Conservation (phyloP, 2,888 invertebrate species). For the Oscheius sp. region DNA sequence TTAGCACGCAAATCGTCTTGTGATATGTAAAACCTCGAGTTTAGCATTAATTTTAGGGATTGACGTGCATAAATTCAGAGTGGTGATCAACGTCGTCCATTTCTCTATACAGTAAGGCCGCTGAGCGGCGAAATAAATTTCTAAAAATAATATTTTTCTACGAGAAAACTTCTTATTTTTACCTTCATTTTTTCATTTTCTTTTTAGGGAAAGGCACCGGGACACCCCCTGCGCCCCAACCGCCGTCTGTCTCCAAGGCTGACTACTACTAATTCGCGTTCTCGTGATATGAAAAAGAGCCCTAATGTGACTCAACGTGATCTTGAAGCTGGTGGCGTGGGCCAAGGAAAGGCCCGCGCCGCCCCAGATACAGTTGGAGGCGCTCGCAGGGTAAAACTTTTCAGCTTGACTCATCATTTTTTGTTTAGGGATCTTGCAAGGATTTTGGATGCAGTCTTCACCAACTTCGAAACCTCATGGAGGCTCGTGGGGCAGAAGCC, state of each 20-base stretch:
- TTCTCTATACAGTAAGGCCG: not conserved
- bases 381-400: slow-evolving; percentile 17
- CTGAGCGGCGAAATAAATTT: not conserved
- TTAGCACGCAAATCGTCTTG: slow-evolving; percentile 20
- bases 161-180: not conserved
- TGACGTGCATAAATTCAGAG: not conserved
- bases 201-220: slow-evolving; percentile 48
- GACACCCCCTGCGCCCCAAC: slow-evolving; percentile 43
- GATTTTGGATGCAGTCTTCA: slow-evolving; percentile 78
- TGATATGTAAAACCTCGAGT: slow-evolving; percentile 17
- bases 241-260: slow-evolving; percentile 48
- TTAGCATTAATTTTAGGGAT: not conserved
- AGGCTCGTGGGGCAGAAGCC: slow-evolving; percentile 92
- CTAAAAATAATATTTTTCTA: not conserved
- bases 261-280: slow-evolving; percentile 40
- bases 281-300: slow-evolving; percentile 54
- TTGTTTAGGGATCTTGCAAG: too few species aligned
- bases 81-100: not conserved
- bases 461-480: slow-evolving; percentile 98
- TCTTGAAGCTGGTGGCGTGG: slow-evolving; percentile 40
- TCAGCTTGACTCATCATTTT: too few species aligned
- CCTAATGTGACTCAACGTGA: slow-evolving; percentile 48
- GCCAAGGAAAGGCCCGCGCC: slow-evolving; percentile 40
- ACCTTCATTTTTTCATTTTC: not conserved
- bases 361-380: slow-evolving; percentile 38